A percentile compares a stretch with the other conserved stretches of the same genome.
These are phyloP conservation scores for Dynastes maya DNA, from an alignment of 2,888 invertebrate species.

Conservation along the genomic window DNA sequence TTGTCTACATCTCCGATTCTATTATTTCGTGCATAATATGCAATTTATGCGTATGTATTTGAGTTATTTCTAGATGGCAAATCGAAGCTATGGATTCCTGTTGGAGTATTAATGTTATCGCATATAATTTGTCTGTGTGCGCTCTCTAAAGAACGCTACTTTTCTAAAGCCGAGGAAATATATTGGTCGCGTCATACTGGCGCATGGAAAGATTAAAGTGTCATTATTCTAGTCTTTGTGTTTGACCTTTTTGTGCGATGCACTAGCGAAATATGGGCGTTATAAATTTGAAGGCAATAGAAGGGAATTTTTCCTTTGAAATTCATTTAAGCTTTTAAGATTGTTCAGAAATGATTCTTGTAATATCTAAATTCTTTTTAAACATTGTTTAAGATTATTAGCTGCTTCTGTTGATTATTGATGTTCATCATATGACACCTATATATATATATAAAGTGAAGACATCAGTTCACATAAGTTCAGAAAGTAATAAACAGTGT, in stretches of 20 bases:
- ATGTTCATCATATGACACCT: too few species aligned
- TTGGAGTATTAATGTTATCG: background rate
- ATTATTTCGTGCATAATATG: background rate
- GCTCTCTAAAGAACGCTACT: background rate
- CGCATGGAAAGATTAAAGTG: conserved; percentile 25
- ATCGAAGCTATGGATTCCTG: background rate
- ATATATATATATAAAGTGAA: too few species aligned
- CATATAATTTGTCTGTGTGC: background rate
- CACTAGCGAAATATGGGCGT: background rate
- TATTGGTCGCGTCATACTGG: conserved; percentile 36
- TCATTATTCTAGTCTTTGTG: conserved; percentile 19
- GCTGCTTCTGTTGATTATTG: too few species aligned
- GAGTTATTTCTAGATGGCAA: background rate
- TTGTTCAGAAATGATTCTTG: too few species aligned
- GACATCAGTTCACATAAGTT: too few species aligned
- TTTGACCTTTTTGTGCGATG: conserved; percentile 19
- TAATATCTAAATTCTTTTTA: too few species aligned
- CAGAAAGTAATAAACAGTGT: too few species aligned
- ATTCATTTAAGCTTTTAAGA: background rate
- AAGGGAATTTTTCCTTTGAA: background rate
- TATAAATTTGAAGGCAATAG: background rate
- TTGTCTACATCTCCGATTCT: background rate
- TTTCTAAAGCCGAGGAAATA: conserved; percentile 21
- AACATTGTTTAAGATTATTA: too few species aligned
- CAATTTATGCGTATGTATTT: background rate